phyloP scores from a whole-genome alignment of 2,113 vertebrate genomes.

The Oxyura jamaicensis region DNA sequence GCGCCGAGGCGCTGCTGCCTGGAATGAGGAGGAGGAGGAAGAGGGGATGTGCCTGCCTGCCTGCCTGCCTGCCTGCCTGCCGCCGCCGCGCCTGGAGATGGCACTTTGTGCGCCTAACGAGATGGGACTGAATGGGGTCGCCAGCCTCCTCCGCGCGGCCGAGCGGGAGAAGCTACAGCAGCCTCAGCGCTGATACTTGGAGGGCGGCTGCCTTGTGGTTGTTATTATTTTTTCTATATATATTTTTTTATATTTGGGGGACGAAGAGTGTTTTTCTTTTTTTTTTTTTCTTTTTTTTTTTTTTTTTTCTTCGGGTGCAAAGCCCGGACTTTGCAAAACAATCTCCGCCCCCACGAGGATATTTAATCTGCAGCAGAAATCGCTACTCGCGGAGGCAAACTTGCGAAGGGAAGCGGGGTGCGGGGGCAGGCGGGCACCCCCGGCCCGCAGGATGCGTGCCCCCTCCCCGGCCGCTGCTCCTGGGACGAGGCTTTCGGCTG shows the following conservation, averaged over 20 bases:
- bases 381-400: constrained; percentile 50
- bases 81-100: constrained; percentile 54
- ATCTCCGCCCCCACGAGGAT: constrained; percentile 68
- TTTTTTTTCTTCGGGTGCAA: constrained; percentile 16
- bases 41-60: constrained; percentile 55
- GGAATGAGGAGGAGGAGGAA: constrained; percentile 72
- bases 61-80: constrained; percentile 13
- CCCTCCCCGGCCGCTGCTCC: background rate
- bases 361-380: constrained; percentile 77
- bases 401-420: constrained; percentile 36
- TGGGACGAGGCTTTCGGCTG: constrained; percentile 42
- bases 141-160: constrained; percentile 28
- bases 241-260: background rate
- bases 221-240: background rate
- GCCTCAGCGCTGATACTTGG: constrained; percentile 29
- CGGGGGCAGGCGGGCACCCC: background rate
- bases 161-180: constrained; percentile 17
- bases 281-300: background rate
- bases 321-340: constrained; percentile 74
- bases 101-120: constrained; percentile 64
- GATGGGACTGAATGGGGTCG: constrained; percentile 73
- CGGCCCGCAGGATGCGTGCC: constrained; percentile 57
- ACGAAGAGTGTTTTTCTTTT: background rate
- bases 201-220: too few relatives aligned
- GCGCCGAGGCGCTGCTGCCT: constrained; percentile 51